Evolutionary conservation across 2,888 invertebrate genomes (phyloP).

Genomic region (Eupsilia transversa): DNA sequence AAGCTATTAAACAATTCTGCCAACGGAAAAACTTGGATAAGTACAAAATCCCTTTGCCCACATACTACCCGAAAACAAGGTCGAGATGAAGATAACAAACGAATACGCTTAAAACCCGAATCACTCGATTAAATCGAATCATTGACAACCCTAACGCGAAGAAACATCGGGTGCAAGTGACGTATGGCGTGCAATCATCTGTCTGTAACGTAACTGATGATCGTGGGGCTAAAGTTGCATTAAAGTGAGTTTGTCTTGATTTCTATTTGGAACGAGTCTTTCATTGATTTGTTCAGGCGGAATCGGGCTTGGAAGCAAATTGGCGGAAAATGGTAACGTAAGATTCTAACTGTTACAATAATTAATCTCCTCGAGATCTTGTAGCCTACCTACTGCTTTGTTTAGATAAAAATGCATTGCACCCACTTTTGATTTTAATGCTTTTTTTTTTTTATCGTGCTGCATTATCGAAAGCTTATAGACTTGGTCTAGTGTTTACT

Average conservation of each 20-base stretch:
- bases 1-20: background rate
- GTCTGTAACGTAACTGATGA: constrained; percentile 50
- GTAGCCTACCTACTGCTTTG: background rate
- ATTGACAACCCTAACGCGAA: constrained; percentile 45
- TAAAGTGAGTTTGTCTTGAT: constrained; percentile 29
- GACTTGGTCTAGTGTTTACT: background rate
- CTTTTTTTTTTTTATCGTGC: background rate
- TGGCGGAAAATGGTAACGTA: background rate
- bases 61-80: background rate
- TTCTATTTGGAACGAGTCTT: background rate
- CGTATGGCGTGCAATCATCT: constrained; percentile 62
- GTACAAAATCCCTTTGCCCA: background rate
- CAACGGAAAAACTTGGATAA: too few relatives aligned
- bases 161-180: constrained; percentile 52
- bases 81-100: background rate
- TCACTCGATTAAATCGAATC: background rate
- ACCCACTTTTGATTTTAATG: background rate
- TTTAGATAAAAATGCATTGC: background rate
- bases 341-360: background rate
- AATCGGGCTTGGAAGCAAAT: background rate
- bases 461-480: background rate
- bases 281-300: constrained; percentile 7
- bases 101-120: background rate
- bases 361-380: too few relatives aligned
- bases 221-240: constrained; percentile 44